Conservation (phyloP, 2,888 invertebrate species). For the Oligia strigilis region DNA sequence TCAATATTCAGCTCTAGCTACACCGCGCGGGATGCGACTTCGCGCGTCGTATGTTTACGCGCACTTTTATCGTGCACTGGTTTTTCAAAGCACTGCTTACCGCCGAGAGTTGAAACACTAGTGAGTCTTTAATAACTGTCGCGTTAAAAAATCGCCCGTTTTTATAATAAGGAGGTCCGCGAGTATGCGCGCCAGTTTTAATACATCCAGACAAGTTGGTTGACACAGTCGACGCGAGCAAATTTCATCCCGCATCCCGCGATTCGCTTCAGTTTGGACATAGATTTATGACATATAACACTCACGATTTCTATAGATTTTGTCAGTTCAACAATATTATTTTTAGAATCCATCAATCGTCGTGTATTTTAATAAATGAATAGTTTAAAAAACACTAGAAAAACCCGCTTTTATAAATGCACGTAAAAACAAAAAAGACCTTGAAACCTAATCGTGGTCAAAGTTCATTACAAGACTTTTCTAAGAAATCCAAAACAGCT, state of each 20-base stretch:
- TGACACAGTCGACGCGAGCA: too few species aligned
- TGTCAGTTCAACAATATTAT: neutral
- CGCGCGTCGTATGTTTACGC: neutral
- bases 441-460: too few species aligned
- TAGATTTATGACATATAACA: too few species aligned
- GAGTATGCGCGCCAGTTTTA: neutral
- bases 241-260: too few species aligned
- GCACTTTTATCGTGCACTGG: neutral
- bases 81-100: neutral
- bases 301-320: neutral
- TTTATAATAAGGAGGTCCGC: neutral
- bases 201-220: neutral
- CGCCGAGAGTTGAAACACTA: too few species aligned
- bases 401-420: too few species aligned
- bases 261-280: neutral
- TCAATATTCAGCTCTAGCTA: neutral
- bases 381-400: too few species aligned
- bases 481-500: too few species aligned
- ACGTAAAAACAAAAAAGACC: too few species aligned
- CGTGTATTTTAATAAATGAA: neutral
- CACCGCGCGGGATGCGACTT: neutral
- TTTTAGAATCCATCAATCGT: neutral
- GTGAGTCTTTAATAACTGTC: too few species aligned
- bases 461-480: too few species aligned
- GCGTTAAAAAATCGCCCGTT: too few species aligned